phyloP scores from a whole-genome alignment of 2,113 vertebrate species.

The Phrynocephalus versicolor region DNA sequence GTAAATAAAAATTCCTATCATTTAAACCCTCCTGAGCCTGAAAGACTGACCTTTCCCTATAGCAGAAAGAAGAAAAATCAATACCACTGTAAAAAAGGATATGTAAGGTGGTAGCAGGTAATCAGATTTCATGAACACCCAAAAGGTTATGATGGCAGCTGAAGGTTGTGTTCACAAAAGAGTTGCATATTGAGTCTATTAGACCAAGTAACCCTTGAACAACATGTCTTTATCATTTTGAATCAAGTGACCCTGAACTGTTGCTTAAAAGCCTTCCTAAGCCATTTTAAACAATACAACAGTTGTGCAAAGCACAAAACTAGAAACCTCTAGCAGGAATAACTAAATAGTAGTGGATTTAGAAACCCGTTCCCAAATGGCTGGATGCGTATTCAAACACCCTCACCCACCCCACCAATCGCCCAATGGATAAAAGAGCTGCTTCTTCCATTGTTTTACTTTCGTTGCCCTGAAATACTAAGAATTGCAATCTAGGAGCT shows the following conservation, averaged over 20 bases:
- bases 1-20: not conserved
- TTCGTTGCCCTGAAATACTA: not conserved
- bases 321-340: not conserved
- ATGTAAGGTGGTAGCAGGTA: not conserved
- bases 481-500: not conserved
- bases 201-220: not conserved
- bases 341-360: not conserved
- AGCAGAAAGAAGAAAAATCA: not conserved
- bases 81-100: not conserved
- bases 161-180: not conserved
- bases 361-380: not conserved
- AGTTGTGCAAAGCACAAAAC: not conserved
- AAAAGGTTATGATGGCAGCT: not conserved
- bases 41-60: not conserved
- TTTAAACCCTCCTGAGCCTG: not conserved
- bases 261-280: not conserved
- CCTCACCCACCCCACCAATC: not conserved
- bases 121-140: not conserved
- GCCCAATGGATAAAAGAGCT: not conserved
- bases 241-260: not conserved
- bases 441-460: not conserved
- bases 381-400: not conserved
- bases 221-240: not conserved
- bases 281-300: not conserved
- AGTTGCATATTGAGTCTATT: not conserved